phyloP scores from a whole-genome alignment of 2,113 vertebrate genomes.

The Sorex fumeus region DNA sequence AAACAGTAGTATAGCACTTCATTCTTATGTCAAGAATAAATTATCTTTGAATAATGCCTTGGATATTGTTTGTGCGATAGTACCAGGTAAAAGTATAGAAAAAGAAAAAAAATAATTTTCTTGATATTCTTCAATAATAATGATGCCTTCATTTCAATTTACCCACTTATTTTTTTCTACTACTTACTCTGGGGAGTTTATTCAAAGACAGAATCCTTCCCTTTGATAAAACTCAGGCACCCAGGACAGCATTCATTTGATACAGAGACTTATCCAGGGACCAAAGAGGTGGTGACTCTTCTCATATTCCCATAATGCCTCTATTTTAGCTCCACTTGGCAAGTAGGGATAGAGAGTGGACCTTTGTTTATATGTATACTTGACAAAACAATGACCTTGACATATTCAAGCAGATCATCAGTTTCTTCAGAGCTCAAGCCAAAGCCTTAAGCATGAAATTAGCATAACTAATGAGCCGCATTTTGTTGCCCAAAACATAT shows the following conservation, averaged over 20 bases:
- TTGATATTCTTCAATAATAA: constrained; percentile 56
- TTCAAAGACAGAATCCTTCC: constrained; percentile 49
- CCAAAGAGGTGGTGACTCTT: background rate
- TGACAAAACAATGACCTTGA: background rate
- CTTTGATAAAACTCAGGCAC: constrained; percentile 66
- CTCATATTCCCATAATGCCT: background rate
- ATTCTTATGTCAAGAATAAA: constrained; percentile 67
- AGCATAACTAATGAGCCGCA: background rate
- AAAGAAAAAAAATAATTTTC: constrained; percentile 38
- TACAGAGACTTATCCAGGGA: constrained; percentile 4
- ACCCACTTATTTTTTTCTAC: background rate
- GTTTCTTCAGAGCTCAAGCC: background rate
- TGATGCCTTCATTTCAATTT: constrained; percentile 54
- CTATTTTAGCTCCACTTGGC: background rate
- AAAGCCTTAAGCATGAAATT: background rate
- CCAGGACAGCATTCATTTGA: constrained; percentile 6
- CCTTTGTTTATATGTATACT: background rate
- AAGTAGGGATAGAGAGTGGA: background rate
- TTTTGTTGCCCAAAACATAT: constrained; percentile 38
- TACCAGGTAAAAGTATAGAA: constrained; percentile 3
- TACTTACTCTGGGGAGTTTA: constrained; percentile 53
- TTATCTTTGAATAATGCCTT: constrained; percentile 61
- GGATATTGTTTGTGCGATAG: constrained; percentile 61
- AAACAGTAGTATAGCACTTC: constrained; percentile 53
- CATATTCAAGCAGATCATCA: background rate